Evolutionary conservation across 2,113 vertebrate genomes (phyloP).

Genomic region (Pollimyrus isidori): DNA sequence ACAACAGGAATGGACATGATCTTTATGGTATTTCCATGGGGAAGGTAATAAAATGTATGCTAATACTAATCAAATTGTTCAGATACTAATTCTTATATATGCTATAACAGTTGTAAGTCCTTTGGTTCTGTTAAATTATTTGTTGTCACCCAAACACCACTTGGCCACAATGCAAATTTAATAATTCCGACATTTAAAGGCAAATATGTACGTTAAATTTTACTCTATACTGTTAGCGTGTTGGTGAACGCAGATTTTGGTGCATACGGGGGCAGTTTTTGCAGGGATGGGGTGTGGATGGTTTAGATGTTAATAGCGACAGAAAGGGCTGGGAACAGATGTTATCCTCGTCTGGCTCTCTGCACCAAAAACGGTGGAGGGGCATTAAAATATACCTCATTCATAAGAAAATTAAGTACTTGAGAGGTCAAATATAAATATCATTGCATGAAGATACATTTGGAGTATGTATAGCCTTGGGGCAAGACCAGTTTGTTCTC

Average conservation of each 20-base stretch:
- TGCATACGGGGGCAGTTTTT: background rate
- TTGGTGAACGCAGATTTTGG: background rate
- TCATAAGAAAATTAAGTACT: background rate
- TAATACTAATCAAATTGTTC: background rate
- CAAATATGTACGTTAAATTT: background rate
- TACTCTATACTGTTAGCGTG: background rate
- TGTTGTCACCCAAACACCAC: background rate
- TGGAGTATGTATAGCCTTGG: background rate
- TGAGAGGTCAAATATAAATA: background rate
- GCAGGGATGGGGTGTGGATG: background rate
- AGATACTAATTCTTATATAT: background rate
- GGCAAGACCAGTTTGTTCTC: background rate
- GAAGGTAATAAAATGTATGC: background rate
- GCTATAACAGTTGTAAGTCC: background rate
- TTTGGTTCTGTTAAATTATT: background rate
- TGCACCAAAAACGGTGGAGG: background rate
- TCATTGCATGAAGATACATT: background rate
- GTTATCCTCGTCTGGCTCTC: background rate
- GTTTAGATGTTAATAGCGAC: background rate
- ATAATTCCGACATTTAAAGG: background rate
- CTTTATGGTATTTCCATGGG: background rate
- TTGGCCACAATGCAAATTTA: background rate
- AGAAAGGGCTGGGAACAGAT: background rate
- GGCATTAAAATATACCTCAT: background rate
- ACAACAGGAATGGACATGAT: background rate